These are phyloP conservation scores for Oscheius sp. DNA, from an alignment of 2,888 invertebrate genomes.

Conservation along the genomic window DNA sequence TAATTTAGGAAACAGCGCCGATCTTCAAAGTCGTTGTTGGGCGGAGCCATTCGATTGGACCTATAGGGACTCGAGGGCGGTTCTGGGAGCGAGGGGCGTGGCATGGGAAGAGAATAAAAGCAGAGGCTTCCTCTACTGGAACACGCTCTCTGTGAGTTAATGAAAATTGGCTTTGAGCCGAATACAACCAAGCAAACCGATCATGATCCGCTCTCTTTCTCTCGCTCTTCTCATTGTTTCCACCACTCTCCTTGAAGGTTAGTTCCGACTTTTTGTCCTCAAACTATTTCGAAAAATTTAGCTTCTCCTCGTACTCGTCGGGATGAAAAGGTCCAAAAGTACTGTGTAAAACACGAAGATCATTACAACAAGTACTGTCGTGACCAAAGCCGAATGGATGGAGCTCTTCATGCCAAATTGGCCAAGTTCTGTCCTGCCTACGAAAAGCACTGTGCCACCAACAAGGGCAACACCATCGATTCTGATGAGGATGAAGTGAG, in stretches of 20 bases:
- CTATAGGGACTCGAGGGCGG: constrained; percentile 3
- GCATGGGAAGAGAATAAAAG: constrained; percentile 27
- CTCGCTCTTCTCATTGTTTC: constrained; percentile 19
- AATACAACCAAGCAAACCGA: constrained; percentile 18
- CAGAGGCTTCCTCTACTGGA: not conserved
- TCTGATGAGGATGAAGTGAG: not conserved
- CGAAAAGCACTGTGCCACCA: constrained; percentile 57
- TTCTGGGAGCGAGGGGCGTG: not conserved
- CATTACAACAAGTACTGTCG: constrained; percentile 58
- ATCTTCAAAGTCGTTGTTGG: constrained; percentile 34
- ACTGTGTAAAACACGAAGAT: constrained; percentile 54
- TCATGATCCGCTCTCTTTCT: constrained; percentile 26
- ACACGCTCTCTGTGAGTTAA: constrained; percentile 51
- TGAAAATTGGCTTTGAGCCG: constrained; percentile 36
- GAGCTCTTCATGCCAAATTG: constrained; percentile 49
- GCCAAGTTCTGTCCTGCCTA: constrained; percentile 63
- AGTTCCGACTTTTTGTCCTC: not conserved
- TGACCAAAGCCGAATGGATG: constrained; percentile 40
- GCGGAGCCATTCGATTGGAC: constrained; percentile 6
- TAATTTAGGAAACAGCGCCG: constrained; percentile 32
- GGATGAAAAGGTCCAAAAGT: constrained; percentile 43
- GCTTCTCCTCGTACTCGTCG: constrained; percentile 46
- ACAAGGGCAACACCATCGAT: constrained; percentile 28
- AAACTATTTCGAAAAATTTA: constrained; percentile 21
- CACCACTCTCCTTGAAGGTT: constrained; percentile 31